Evolutionary conservation across 2,888 invertebrate species (phyloP).

Genomic region (Drepana falcataria): DNA sequence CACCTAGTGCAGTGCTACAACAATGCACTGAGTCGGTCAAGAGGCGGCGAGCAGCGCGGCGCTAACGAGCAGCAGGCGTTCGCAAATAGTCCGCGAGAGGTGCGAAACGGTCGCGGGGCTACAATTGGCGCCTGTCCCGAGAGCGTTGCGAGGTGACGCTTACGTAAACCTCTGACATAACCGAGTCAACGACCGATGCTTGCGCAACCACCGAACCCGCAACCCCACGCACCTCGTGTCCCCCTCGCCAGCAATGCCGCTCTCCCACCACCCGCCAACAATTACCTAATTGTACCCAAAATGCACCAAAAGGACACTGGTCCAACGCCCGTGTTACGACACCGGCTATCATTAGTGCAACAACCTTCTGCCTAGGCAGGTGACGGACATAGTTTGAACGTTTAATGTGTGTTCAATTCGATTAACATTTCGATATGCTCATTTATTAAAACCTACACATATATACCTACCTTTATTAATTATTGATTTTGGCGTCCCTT

Average conservation of each 20-base stretch:
- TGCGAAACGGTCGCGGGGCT: conserved; percentile 67
- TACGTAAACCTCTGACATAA: conserved; percentile 77
- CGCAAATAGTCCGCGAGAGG: conserved; percentile 69
- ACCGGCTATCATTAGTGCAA: conserved; percentile 63
- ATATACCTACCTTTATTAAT: neutral
- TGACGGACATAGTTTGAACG: conserved; percentile 42
- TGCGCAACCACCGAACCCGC: conserved; percentile 73
- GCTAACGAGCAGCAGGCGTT: conserved; percentile 57
- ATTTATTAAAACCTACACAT: conserved; percentile 17
- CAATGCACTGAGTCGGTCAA: conserved; percentile 38
- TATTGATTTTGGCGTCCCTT: neutral
- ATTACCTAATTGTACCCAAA: conserved; percentile 74
- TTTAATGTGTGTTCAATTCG: conserved; percentile 35
- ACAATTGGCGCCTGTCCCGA: conserved; percentile 64
- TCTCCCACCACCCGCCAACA: conserved; percentile 47
- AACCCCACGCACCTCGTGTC: conserved; percentile 64
- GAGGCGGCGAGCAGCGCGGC: conserved; percentile 34
- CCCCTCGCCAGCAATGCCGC: conserved; percentile 45
- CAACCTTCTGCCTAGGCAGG: conserved; percentile 58
- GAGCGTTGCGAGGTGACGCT: conserved; percentile 72
- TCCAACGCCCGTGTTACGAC: conserved; percentile 62
- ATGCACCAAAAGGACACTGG: conserved; percentile 71
- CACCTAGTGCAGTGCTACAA: conserved; percentile 30
- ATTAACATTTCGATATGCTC: conserved; percentile 48
- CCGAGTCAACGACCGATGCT: conserved; percentile 76